These are phyloP conservation scores for Bradypodion ventrale DNA, from an alignment of 2,797 vertebrate genomes.

Conservation along the genomic window DNA sequence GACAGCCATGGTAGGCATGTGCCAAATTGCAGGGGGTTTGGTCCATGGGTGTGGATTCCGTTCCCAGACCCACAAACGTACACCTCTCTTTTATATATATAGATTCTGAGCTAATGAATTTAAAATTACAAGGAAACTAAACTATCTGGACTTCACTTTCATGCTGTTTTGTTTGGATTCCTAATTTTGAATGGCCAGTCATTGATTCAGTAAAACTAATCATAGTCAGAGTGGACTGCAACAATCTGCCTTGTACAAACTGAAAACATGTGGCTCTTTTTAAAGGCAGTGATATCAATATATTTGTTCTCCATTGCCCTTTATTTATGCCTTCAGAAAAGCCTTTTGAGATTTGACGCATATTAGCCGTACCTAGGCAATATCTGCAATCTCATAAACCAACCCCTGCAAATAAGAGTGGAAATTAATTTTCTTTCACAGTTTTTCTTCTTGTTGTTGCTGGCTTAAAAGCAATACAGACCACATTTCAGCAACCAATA, in stretches of 20 bases:
- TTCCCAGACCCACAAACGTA: too few relatives aligned
- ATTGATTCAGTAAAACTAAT: constrained; percentile 34
- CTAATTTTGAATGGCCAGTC: constrained; percentile 28
- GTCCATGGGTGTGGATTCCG: too few relatives aligned
- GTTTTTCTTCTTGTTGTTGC: background rate
- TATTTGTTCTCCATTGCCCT: background rate
- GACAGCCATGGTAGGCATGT: too few relatives aligned
- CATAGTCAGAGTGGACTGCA: background rate
- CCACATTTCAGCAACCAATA: background rate
- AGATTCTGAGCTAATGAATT: too few relatives aligned
- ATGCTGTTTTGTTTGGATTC: background rate
- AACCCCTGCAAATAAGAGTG: constrained; percentile 7
- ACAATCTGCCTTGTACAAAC: constrained; percentile 12
- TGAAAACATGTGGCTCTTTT: constrained; percentile 40
- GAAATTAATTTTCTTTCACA: constrained; percentile 37
- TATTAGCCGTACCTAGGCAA: background rate
- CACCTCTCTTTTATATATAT: too few relatives aligned
- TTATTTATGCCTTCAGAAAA: constrained; percentile 17
- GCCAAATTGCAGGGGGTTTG: too few relatives aligned
- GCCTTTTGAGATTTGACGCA: constrained; percentile 10
- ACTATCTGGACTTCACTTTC: constrained; percentile 34
- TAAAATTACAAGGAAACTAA: constrained; percentile 18
- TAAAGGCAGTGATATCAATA: background rate
- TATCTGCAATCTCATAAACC: constrained; percentile 35
- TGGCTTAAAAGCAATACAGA: constrained; percentile 5